Conservation (phyloP, 2,888 invertebrate genomes). For the Drosophila setosimentum region DNA sequence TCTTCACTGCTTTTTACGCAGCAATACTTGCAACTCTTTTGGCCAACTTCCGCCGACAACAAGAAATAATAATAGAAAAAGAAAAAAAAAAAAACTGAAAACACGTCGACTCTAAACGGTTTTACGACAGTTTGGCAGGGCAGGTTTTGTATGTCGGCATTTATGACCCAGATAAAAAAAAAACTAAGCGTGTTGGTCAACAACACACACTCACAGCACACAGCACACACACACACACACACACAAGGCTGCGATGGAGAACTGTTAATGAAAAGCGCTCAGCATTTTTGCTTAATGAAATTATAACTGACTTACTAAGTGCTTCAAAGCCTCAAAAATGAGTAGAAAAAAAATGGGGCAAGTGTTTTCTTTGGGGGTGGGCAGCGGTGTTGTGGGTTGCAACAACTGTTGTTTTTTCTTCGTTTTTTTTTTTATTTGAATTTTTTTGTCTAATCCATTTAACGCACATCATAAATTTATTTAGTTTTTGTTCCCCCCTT, state of each 20-base stretch:
- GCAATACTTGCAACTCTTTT: constrained; percentile 56
- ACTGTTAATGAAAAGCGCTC: constrained; percentile 81
- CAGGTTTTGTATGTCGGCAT: constrained; percentile 56
- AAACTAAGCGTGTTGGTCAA: constrained; percentile 71
- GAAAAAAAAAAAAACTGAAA: constrained; percentile 15
- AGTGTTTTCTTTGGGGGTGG: not conserved
- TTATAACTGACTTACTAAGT: constrained; percentile 73
- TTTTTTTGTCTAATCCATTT: constrained; percentile 66
- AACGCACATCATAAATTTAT: constrained; percentile 72
- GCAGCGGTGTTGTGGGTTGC: not conserved
- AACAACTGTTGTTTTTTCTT: not conserved
- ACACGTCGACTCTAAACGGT: constrained; percentile 36
- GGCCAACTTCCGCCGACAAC: constrained; percentile 69
- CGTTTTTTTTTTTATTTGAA: not conserved
- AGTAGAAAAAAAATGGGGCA: not conserved
- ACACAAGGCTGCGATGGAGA: constrained; percentile 19
- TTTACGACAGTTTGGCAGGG: constrained; percentile 62
- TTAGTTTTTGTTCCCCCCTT: constrained; percentile 32
- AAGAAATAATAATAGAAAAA: constrained; percentile 6
- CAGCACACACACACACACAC: constrained; percentile 5
- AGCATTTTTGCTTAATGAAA: constrained; percentile 79
- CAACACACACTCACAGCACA: constrained; percentile 25
- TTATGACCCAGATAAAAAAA: constrained; percentile 79
- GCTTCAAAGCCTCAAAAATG: constrained; percentile 8
- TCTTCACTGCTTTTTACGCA: constrained; percentile 17